phyloP scores from a whole-genome alignment of 2,797 vertebrate species.

The Balearica regulorum region DNA sequence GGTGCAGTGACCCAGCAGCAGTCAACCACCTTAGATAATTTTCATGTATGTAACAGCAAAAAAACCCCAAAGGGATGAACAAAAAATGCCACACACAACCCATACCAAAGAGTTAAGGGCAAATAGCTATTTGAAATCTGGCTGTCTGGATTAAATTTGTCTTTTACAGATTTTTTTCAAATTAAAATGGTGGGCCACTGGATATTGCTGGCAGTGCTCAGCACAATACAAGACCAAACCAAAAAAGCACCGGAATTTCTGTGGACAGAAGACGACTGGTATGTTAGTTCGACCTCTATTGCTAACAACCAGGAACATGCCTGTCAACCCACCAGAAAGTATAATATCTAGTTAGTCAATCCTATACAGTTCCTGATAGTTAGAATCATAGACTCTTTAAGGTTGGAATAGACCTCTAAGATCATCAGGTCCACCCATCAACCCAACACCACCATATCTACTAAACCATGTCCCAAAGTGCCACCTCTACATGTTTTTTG shows the following conservation, averaged over 20 bases:
- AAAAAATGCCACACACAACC: not conserved
- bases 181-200: not conserved
- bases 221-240: not conserved
- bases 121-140: not conserved
- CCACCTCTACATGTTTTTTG: too few relatives aligned
- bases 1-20: not conserved
- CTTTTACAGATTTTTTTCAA: rapidly evolving
- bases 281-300: not conserved
- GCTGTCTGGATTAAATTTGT: not conserved
- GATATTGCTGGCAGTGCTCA: not conserved
- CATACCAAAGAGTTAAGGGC: not conserved
- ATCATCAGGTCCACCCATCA: too few relatives aligned
- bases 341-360: not conserved
- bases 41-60: not conserved
- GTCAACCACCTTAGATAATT: not conserved
- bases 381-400: too few relatives aligned
- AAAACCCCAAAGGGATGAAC: not conserved
- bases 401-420: too few relatives aligned
- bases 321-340: not conserved
- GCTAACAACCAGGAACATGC: not conserved
- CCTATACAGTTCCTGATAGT: not conserved
- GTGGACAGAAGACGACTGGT: not conserved
- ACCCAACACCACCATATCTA: too few relatives aligned
- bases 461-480: too few relatives aligned
- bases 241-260: not conserved